These are phyloP conservation scores for Fringilla coelebs DNA, from an alignment of 2,797 vertebrate genomes.

Conservation along the genomic window DNA sequence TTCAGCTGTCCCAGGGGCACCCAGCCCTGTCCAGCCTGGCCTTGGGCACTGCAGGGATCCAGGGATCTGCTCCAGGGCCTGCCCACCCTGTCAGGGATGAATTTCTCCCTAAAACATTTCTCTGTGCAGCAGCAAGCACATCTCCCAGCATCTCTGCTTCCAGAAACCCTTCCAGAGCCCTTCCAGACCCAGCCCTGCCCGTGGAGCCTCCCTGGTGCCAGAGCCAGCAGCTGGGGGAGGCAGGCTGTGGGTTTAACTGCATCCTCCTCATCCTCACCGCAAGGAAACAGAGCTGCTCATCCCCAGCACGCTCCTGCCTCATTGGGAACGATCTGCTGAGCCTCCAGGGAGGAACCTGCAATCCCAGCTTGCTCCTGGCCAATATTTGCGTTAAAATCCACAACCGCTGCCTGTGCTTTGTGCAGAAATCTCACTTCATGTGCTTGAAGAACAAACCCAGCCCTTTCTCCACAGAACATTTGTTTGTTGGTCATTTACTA, in stretches of 20 bases:
- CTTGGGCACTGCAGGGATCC: neutral
- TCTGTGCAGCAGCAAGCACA: neutral
- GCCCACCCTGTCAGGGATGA: neutral
- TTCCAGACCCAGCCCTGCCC: fast-evolving
- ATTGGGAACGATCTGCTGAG: neutral
- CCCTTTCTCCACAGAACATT: neutral
- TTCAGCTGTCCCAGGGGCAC: neutral
- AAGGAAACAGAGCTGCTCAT: neutral
- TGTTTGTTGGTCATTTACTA: neutral
- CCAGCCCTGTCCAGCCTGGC: neutral
- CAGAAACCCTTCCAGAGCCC: too few relatives aligned
- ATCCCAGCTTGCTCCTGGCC: neutral
- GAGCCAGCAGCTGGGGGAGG: neutral
- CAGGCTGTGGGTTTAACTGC: neutral
- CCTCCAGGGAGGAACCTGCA: neutral
- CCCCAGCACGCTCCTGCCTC: neutral
- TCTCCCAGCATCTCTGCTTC: too few relatives aligned
- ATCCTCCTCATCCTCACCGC: neutral
- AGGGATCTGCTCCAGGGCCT: neutral
- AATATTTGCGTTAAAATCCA: neutral
- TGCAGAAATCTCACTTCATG: neutral
- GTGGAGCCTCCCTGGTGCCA: neutral
- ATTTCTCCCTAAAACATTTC: neutral
- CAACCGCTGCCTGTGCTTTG: neutral
- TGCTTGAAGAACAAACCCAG: neutral